Base-by-base conservation (phyloP, 2,797 vertebrate species). In the Euthynnus affinis region DNA sequence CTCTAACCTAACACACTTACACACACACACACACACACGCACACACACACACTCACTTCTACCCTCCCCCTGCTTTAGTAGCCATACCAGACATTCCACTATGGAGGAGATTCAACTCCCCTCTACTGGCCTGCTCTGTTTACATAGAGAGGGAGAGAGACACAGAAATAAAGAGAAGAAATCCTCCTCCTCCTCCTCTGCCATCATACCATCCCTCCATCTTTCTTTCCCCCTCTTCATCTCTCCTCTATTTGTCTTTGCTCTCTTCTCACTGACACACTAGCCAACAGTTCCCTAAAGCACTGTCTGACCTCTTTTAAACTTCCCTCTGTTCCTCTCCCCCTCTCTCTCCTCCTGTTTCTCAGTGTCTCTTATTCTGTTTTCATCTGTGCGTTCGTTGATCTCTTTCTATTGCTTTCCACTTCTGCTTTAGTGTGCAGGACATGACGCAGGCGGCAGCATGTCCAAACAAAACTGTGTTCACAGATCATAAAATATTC, bases 61-160 rank as follows among this genome's bases (percentile, higher is more conserved):
- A 75, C 80, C 83, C 76, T 77, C 87, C 89, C 88, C 87, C 88
- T 57, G 62, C 74, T 68, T 86, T 74, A 76, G 83, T 57, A 88
- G 81, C 81, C 91, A 93, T 91, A 91, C 90, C 92, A 93, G 82
- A 91, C 91, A 93, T 93, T 92, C 91, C 90, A 80, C 58, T 48
- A 65, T 61, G 65, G 80, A 80, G 83, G 77, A 87, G 83, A 76
- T 67, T 75, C 81, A 71, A 52, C 87, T 89, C 87, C 72, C 81
- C 85, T 90, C 80, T 4, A 22, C 71, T 71, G 80, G 69, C 72
- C 81, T 63, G 62, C 74, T 87, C 71, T 89, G 84, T 89, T 92
- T 89, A 87, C 81, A 90, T 13, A 84, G 75, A 80, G 62, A 71
- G 29, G 29, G 48, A 20, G 51, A 61, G 64, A 68, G 12, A 65